Conservation (phyloP, 2,888 invertebrate genomes). For the Sceliomorpha sp. region DNA sequence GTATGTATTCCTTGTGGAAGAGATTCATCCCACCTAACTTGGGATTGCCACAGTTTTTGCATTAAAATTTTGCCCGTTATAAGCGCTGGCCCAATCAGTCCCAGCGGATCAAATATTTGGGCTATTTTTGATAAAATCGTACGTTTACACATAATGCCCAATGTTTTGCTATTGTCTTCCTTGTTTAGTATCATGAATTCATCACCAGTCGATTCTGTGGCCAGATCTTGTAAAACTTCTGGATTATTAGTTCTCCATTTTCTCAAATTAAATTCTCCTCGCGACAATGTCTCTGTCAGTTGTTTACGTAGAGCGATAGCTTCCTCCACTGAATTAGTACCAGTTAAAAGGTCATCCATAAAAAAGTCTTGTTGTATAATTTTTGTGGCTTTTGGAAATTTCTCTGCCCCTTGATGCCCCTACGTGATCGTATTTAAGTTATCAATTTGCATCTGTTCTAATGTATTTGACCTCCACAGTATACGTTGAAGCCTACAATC, state of each 20-base stretch:
- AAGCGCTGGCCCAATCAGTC: constrained; percentile 55
- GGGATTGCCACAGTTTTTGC: constrained; percentile 55
- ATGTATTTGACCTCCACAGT: not conserved
- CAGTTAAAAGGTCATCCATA: constrained; percentile 16
- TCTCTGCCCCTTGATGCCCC: too few species aligned
- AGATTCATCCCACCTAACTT: constrained; percentile 60
- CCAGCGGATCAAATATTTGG: constrained; percentile 60
- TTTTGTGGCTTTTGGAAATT: not conserved
- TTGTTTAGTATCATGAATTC: constrained; percentile 2
- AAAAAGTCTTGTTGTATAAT: constrained; percentile 9
- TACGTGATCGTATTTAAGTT: not conserved
- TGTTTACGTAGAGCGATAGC: constrained; percentile 5
- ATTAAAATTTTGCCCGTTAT: constrained; percentile 24
- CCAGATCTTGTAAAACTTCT: not conserved
- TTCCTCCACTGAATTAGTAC: constrained; percentile 4
- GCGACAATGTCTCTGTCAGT: not conserved
- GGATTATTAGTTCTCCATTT: constrained; percentile 10
- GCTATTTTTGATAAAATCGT: constrained; percentile 55
- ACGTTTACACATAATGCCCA: constrained; percentile 50
- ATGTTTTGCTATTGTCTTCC: constrained; percentile 9
- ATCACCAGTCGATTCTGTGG: not conserved
- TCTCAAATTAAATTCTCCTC: constrained; percentile 17
- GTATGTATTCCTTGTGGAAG: constrained; percentile 29
- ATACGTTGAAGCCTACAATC: not conserved
- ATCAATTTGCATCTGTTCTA: not conserved